Evolutionary conservation across 2,113 vertebrate genomes (phyloP), one percentile per base, ranked within the genome.

Genomic region (Cygnus atratus): DNA sequence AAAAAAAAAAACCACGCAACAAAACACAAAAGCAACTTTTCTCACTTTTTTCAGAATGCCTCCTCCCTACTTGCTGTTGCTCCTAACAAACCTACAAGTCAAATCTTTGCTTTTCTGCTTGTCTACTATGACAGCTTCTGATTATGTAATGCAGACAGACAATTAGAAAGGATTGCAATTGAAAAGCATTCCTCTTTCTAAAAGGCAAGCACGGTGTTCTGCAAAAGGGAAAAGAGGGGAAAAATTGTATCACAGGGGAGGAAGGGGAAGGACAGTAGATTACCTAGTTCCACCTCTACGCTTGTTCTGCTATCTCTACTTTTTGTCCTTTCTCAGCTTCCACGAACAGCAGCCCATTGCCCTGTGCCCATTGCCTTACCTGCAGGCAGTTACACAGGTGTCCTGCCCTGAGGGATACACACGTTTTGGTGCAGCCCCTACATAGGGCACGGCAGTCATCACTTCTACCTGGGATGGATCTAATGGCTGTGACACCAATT

Each of bases 341-440:
- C 25, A 21, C 8, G 41, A 35, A 33, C 9, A 37, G 37, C 4
- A 70, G 13, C 20, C 24, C 29, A 10, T 4, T 48, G 24, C 10
- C 31, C 20, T 31, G 31, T 1, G 0, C 0, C 0, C 1, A 15
- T 5, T 10, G 63, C 52, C 28, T 16, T 37, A 90, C 71, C 63
- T 71, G 55, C 31, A 54, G 55, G 54, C 39, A 85, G 37, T 8
- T 19, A 48, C 21, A 15, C 29, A 19, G 57, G 13, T 22, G 31
- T 18, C 50, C 44, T 58, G 33, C 65, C 22, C 61, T 6, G 3
- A 71, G 54, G 76, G 59, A 48, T 9, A 39, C 48, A 31, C 35
- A 43, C 3, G 7, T 7, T 2, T 63, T 66, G 62, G 35, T 58
- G 33, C 67, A 37, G 54, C 4, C 50, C 57, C 67, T 13, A 11